Conservation (phyloP, 2,113 vertebrate species). For the Microcebus tavaratra region DNA sequence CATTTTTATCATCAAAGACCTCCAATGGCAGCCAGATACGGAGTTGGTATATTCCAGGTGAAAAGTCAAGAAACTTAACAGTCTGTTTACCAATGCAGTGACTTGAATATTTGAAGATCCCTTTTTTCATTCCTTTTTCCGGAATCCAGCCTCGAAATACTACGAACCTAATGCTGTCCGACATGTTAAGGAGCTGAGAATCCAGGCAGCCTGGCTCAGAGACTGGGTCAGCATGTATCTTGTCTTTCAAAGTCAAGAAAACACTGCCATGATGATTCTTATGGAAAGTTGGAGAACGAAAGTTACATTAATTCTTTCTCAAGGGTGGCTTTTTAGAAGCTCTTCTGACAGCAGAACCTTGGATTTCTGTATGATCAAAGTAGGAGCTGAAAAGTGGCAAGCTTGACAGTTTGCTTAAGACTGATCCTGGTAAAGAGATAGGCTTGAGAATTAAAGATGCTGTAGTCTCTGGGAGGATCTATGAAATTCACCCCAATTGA, state of each 20-base stretch:
- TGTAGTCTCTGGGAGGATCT: not conserved
- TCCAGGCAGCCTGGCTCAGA: not conserved
- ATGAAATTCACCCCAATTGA: not conserved
- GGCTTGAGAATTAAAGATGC: not conserved
- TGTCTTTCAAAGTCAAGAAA: not conserved
- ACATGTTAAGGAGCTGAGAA: too few species aligned
- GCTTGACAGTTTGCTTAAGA: not conserved
- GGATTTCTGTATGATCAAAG: not conserved
- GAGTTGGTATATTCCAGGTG: not conserved
- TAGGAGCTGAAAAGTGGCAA: not conserved
- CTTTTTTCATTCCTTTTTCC: not conserved
- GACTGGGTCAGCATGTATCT: fast-evolving
- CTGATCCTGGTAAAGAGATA: not conserved
- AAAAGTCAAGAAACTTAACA: constrained; percentile 9
- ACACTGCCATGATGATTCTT: not conserved
- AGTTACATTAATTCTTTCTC: not conserved
- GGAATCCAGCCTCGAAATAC: not conserved
- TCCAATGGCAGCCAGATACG: not conserved
- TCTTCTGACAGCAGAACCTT: not conserved
- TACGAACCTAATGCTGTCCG: not conserved
- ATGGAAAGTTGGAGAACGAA: not conserved
- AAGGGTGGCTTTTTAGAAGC: not conserved
- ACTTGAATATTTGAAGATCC: not conserved
- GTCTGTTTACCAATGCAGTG: not conserved
- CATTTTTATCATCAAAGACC: constrained; percentile 6